Base-by-base conservation (phyloP, 2,113 vertebrate species). In the Hirundichthys speculiger region DNA sequence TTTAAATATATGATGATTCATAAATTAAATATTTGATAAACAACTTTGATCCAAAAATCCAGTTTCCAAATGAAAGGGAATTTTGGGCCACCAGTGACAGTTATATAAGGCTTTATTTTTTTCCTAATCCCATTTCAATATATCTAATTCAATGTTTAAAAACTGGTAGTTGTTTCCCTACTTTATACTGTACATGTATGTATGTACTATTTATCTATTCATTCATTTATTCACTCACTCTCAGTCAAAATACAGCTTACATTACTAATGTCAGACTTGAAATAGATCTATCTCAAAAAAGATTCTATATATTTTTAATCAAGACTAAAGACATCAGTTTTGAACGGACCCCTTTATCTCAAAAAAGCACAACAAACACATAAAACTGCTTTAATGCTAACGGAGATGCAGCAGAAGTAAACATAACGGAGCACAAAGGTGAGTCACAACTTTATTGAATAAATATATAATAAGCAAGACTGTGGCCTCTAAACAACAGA, bases 81-180 rank as follows among this genome's bases (percentile, higher is more conserved):
- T 64, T 69, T 61, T n/a, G 30, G 61, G 69, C 59, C 64, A 77
- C 42, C 72, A 68, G 79, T 16, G 38, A 55, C 27, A 0, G 77
- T 84, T 89, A 80, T 22, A 76, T 77, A 86, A 86, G 57, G 25
- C 47, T 50, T 59, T 51, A 55, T 62, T 40, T 53, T 56, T 50
- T 38, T 45, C 58, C 27, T 18, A 27, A 2, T 42, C 57, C 54
- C 16, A 18, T n/a, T n/a, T n/a, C n/a, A n/a, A n/a, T n/a, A n/a
- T n/a, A n/a, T n/a, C n/a, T n/a, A n/a, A n/a, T n/a, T n/a, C n/a
- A n/a, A n/a, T n/a, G n/a, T n/a, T n/a, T n/a, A n/a, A n/a, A n/a
- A n/a, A n/a, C n/a, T n/a, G n/a, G n/a, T n/a, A n/a, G n/a, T n/a
- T n/a, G n/a, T n/a, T n/a, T n/a, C n/a, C n/a, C n/a, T n/a, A n/a